Conservation (phyloP, 1,140 invertebrate species). For the Formica selysi region DNA sequence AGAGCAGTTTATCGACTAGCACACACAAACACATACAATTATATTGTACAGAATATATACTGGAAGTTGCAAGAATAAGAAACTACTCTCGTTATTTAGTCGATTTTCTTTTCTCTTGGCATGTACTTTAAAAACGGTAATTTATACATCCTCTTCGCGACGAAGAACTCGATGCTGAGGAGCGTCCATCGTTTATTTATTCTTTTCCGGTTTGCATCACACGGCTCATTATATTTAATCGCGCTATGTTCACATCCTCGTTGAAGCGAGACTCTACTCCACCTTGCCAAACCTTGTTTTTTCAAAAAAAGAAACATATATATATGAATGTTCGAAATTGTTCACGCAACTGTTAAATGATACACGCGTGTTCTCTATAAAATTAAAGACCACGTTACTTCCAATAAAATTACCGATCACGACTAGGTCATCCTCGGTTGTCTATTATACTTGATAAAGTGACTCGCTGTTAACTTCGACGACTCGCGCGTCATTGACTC, state of each 20-base stretch:
- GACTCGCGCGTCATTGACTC: conserved; percentile 38
- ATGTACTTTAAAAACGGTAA: background rate
- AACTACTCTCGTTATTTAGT: background rate
- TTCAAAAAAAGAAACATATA: background rate
- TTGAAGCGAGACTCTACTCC: background rate
- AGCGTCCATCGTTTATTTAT: conserved; percentile 33
- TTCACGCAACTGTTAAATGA: background rate
- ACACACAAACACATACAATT: background rate
- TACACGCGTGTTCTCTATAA: background rate
- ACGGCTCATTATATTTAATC: conserved; percentile 41
- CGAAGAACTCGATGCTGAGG: conserved; percentile 9
- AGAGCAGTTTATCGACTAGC: background rate
- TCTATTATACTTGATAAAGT: conserved; percentile 29
- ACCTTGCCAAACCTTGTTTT: background rate
- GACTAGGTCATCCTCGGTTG: background rate
- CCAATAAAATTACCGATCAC: background rate
- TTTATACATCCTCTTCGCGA: conserved; percentile 11
- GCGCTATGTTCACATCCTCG: background rate
- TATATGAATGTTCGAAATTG: too few species aligned
- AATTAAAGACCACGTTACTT: conserved; percentile 2
- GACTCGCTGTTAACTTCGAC: conserved; percentile 3
- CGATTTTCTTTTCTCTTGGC: background rate
- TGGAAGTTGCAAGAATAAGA: background rate
- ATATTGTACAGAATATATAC: conserved; percentile 2
- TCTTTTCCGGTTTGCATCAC: conserved; percentile 23